Evolutionary conservation across 2,888 invertebrate species (phyloP).

Genomic region (Calliphora vomitoria): DNA sequence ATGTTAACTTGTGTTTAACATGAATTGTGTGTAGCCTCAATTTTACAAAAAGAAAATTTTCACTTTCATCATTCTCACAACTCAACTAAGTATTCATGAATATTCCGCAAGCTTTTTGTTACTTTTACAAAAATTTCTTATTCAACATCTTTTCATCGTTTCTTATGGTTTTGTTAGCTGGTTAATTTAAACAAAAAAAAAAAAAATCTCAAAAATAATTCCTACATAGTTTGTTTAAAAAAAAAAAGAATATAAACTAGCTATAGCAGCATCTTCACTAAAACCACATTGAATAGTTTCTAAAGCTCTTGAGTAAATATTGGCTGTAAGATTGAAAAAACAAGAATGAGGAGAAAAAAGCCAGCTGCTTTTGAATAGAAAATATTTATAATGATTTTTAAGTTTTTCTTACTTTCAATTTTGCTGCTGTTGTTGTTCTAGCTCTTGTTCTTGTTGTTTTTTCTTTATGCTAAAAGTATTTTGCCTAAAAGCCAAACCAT

Average conservation of each 20-base stretch:
- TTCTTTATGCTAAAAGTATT: conserved; percentile 35
- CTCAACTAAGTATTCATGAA: conserved; percentile 32
- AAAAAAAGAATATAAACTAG: neutral
- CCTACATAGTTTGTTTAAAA: neutral
- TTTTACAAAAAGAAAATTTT: neutral
- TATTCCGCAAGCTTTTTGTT: neutral
- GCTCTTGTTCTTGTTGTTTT: conserved; percentile 1
- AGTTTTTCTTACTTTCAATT: conserved; percentile 10
- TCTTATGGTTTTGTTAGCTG: conserved; percentile 23
- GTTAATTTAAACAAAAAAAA: conserved; percentile 27
- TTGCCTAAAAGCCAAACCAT: conserved; percentile 60
- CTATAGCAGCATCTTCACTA: conserved; percentile 13
- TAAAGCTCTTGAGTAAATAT: conserved; percentile 64
- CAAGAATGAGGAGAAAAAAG: neutral
- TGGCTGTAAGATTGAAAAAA: conserved; percentile 15
- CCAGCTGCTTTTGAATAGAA: conserved; percentile 22
- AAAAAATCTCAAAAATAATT: neutral
- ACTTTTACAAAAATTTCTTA: conserved; percentile 10
- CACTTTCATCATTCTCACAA: neutral
- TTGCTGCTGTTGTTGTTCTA: neutral
- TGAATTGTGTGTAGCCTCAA: neutral
- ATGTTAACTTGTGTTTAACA: neutral
- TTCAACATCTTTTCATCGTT: neutral
- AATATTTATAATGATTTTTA: conserved; percentile 22
- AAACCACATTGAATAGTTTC: conserved; percentile 57